A percentile compares a stretch with the other conserved stretches of the same genome.
phyloP scores from a whole-genome alignment of 1,140 invertebrate genomes.

The Leptopilina boulardi region DNA sequence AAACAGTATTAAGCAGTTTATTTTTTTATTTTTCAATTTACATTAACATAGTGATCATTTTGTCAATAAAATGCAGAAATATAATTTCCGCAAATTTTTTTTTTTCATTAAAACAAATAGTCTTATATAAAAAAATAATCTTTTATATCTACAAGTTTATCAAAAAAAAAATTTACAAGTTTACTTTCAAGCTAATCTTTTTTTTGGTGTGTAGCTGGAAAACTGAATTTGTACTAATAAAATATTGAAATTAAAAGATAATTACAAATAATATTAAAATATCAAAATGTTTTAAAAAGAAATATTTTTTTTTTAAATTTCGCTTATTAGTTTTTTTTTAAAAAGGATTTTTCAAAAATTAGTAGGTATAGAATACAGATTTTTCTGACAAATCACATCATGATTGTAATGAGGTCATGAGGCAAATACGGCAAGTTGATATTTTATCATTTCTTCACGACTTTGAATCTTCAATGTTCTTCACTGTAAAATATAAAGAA shows the following conservation, averaged over 20 bases:
- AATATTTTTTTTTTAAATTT: no score
- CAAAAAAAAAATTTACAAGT: no score
- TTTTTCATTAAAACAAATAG: not conserved
- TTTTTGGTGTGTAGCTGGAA: conserved; percentile 59
- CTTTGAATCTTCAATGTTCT: conserved; percentile 53
- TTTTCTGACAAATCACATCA: conserved; percentile 33
- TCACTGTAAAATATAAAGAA: conserved; percentile 59
- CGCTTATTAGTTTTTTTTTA: no score
- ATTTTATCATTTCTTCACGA: conserved; percentile 51
- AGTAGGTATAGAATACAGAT: not conserved
- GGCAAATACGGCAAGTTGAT: conserved; percentile 20
- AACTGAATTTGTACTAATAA: conserved; percentile 14
- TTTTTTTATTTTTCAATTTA: not conserved
- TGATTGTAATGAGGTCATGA: conserved; percentile 46
- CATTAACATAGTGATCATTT: not conserved
- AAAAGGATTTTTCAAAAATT: no score
- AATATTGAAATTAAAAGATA: no score
- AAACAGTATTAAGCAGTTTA: conserved; percentile 26
- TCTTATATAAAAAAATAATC: conserved; percentile 13
- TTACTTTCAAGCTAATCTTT: not conserved
- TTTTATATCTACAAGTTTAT: conserved; percentile 46
- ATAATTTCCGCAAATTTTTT: not conserved
- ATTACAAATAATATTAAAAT: no score
- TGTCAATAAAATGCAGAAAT: not conserved
- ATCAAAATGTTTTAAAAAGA: no score